These are phyloP conservation scores for Rhyacichthys aspro DNA, from an alignment of 2,797 vertebrate species.

Conservation along the genomic window DNA sequence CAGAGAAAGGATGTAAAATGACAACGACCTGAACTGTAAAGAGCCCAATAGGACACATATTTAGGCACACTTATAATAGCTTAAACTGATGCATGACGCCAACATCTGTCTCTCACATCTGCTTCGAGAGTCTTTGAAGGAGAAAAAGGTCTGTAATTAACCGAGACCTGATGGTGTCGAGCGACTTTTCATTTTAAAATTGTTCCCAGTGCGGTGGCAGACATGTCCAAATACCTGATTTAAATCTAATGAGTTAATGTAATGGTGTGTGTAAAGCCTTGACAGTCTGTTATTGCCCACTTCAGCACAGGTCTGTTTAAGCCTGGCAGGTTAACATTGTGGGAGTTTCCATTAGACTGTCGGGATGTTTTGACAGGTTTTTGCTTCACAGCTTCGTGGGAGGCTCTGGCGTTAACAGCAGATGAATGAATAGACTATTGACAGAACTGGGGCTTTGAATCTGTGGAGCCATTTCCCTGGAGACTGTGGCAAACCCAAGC, in stretches of 20 bases:
- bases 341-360: conserved; percentile 36
- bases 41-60: no score
- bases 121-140: conserved; percentile 6
- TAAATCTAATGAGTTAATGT: no score
- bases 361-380: conserved; percentile 50
- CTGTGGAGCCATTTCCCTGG: conserved; percentile 49
- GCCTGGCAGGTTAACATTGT: conserved; percentile 24
- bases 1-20: no score
- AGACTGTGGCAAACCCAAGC: conserved; percentile 32
- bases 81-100: conserved; percentile 11
- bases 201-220: not conserved
- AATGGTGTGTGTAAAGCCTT: not conserved
- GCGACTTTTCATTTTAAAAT: not conserved
- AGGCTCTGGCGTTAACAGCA: not conserved
- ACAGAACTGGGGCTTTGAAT: conserved; percentile 45
- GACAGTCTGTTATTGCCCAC: conserved; percentile 21
- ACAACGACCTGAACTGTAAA: no score
- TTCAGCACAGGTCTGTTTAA: conserved; percentile 34
- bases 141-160: conserved; percentile 3
- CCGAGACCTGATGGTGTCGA: not conserved
- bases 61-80: no score
- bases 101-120: conserved; percentile 41
- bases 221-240: conserved; percentile 8
- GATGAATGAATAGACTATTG: conserved; percentile 48
- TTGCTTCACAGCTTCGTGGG: not conserved